Evolutionary conservation across 2,888 invertebrate species (phyloP), one percentile per base, ranked within the genome.

Genomic region (Eupeodes luniger): DNA sequence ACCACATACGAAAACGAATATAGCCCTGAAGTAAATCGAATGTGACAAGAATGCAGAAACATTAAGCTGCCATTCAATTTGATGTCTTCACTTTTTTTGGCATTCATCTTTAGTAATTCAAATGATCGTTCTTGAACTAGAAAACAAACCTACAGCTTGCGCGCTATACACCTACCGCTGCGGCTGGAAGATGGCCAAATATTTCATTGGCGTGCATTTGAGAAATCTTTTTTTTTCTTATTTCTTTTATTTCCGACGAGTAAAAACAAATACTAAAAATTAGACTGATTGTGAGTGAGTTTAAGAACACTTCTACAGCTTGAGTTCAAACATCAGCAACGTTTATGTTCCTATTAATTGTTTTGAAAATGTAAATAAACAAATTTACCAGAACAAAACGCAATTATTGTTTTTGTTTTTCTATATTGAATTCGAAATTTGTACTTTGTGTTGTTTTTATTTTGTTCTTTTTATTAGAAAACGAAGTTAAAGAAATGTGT

Each of bases 91-190:
- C 53, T 66, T 80, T 66, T 27, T 76, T 87, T 72, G 70, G 70
- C 76, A 62, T 83, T 74, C 67, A 83, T 80, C 76, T 84, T 83
- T 76, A 81, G 80, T 81, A 84, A 83, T 74, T 81, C 61, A 74
- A 83, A 87, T 67, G 76, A 83, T 87, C 72, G 77, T 74, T 83
- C 77, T 81, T 87, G 83, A 83, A 77, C 77, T 80, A 83, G 61
- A 83, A 80, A 61, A 70, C 27, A 79, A 61, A 70, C 55, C 51
- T 81, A 66, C 66, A 70, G 40, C 53, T 74, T 64, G n/a, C 19
- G 67, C 27, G 6, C 19, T 19, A 19, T 19, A 11, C 1, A 19
- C 3, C 66, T 67, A 59, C 64, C 70, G 53, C 16, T 62, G 44
- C 53, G 44, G 9, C 80, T 87, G 87, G 87, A 83, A 66, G 59